Evolutionary conservation across 2,113 vertebrate species (phyloP).

Genomic region (Sitta europaea): DNA sequence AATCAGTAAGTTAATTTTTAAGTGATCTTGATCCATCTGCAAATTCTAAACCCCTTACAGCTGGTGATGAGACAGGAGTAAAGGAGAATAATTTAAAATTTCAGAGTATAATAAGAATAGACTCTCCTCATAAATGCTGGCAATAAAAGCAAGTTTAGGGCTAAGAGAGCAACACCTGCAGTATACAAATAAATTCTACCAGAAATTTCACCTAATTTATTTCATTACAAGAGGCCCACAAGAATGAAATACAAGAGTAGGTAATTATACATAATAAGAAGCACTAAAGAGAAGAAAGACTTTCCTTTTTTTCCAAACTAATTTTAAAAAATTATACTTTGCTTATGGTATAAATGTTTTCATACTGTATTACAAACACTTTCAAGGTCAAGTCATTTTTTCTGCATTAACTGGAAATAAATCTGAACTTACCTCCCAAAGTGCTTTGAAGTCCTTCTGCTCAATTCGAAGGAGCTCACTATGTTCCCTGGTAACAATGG

Average conservation of each 20-base stretch:
- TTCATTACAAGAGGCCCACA: neutral
- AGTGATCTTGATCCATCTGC: neutral
- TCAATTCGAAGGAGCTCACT: conserved; percentile 94
- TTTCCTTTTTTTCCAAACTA: conserved; percentile 34
- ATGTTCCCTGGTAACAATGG: conserved; percentile 90
- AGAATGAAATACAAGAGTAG: conserved; percentile 46
- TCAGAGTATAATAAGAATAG: neutral
- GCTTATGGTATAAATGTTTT: neutral
- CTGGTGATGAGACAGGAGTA: neutral
- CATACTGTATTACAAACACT: neutral
- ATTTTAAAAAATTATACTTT: conserved; percentile 35
- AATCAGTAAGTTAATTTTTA: neutral
- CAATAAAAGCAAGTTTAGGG: neutral
- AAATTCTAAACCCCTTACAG: conserved; percentile 4
- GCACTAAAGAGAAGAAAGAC: conserved; percentile 8
- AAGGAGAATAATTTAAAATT: neutral
- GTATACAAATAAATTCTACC: conserved; percentile 30
- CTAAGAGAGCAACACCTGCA: neutral
- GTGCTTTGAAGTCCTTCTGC: conserved; percentile 91
- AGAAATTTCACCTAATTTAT: neutral
- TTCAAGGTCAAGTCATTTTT: neutral
- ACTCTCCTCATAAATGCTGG: neutral
- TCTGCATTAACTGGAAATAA: neutral
- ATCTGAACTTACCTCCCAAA: conserved; percentile 90
- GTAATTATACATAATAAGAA: conserved; percentile 35